These are phyloP conservation scores for Labrus mixtus DNA, from an alignment of 2,113 vertebrate genomes.

Conservation along the genomic window DNA sequence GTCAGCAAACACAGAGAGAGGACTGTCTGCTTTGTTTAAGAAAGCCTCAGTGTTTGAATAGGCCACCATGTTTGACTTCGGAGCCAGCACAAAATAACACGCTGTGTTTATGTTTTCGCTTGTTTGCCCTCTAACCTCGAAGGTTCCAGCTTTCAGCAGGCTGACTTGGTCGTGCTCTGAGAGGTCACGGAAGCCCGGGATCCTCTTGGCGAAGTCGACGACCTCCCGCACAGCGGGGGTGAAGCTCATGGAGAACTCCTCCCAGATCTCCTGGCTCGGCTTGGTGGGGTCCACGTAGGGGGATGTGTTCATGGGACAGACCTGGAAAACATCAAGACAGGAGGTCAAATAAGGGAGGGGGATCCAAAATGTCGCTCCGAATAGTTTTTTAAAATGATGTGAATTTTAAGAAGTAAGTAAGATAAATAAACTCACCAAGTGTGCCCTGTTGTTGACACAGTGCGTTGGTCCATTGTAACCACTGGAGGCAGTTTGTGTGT, in stretches of 20 bases:
- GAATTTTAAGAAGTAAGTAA: background rate
- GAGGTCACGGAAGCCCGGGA: conserved; percentile 95
- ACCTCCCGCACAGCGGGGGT: conserved; percentile 97
- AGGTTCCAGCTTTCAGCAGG: conserved; percentile 97
- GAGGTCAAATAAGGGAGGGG: background rate
- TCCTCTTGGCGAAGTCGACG: conserved; percentile 96
- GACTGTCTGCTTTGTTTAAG: conserved; percentile 10
- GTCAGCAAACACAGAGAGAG: conserved; percentile 10
- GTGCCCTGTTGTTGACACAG: conserved; percentile 85
- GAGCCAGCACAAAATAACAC: conserved; percentile 14
- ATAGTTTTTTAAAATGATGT: too few relatives aligned
- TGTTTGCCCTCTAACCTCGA: conserved; percentile 88
- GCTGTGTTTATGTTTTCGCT: background rate
- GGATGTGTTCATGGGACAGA: conserved; percentile 95
- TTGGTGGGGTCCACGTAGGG: conserved; percentile 92
- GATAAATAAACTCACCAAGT: conserved; percentile 88
- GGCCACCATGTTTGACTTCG: conserved; percentile 2
- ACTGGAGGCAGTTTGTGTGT: conserved; percentile 31
- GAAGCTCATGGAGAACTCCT: conserved; percentile 98
- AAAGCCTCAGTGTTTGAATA: conserved; percentile 15
- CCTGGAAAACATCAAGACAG: conserved; percentile 72
- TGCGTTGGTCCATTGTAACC: conserved; percentile 57
- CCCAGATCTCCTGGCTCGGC: conserved; percentile 96
- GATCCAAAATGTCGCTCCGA: too few relatives aligned
- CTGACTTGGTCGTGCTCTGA: conserved; percentile 96